Evolutionary conservation across 1,140 invertebrate genomes (phyloP), one percentile per base, ranked within the genome.

Genomic region (Drosophila persimilis): DNA sequence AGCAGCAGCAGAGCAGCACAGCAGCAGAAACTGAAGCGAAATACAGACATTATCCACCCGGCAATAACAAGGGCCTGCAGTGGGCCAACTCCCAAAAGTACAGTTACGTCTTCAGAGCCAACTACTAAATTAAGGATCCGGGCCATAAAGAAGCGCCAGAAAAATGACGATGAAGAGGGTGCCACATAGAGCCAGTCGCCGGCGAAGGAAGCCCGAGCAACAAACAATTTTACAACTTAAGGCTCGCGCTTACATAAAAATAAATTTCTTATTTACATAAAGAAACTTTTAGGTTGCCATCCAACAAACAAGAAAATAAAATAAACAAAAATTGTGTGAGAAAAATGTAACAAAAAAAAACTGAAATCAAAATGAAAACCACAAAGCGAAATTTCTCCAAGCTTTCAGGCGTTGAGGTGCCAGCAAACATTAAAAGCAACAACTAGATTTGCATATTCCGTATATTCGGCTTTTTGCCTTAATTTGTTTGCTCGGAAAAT

Each of bases 261-360:
- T 79, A 88, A 88, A 88, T 83, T 89, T 88, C 84, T 83, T 89
- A 88, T 88, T 88, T 88, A 88, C 84, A 88, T 88, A 88, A 79
- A 79, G 83, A 89, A 88, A 88, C 83, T 88, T 88, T 88, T 83
- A 83, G 83, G 78, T 52, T 60, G 48, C 48, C 83, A 70, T 46
- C 43, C 78, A 61, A 51, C 48, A 63, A 57, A 64, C 43, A 62
- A 70, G 52, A 67, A 66, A 61, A 72, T 61, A 44, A 46, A 59
- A 64, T 46, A 55, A 59, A 63, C 4, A 39, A 9, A 39, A 39
- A 13, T 39, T 3, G 8, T 35, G 35, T 39, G 13, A 1, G 11
- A 39, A 39, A 39, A 35, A 11, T 35, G 8, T 35, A 66, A 50
- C 60, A 46, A 57, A 39, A 50, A 56, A 54, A 54, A 64, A 29